These are phyloP conservation scores for Lophochroa leadbeateri DNA, from an alignment of 2,113 vertebrate genomes.

Conservation along the genomic window DNA sequence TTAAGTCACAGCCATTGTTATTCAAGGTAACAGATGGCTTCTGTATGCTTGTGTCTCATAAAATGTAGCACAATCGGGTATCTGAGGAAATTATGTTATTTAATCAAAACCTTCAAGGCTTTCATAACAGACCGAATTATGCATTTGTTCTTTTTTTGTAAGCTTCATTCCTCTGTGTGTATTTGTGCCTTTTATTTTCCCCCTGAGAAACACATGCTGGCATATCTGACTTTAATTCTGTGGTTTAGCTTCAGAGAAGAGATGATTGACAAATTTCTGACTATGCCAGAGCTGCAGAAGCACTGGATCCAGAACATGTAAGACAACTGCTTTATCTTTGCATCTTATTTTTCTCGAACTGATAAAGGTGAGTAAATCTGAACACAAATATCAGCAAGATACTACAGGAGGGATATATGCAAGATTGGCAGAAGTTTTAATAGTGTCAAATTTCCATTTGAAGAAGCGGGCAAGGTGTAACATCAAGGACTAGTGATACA, in stretches of 20 bases:
- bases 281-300: conserved; percentile 27
- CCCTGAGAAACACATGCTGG: not conserved
- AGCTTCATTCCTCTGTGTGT: not conserved
- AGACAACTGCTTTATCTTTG: not conserved
- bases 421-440: not conserved
- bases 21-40: not conserved
- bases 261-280: conserved; percentile 32
- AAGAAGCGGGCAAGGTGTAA: not conserved
- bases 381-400: not conserved
- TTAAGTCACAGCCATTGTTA: not conserved
- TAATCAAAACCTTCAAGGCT: not conserved
- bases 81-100: not conserved
- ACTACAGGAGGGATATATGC: not conserved
- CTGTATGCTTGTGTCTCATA: not conserved
- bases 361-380: not conserved
- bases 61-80: not conserved
- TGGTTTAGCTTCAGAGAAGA: conserved; percentile 54
- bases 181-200: not conserved
- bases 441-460: not conserved
- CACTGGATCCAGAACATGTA: conserved; percentile 25
- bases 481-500: not conserved
- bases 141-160: not conserved
- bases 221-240: not conserved
- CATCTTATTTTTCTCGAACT: not conserved
- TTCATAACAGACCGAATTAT: not conserved